These are phyloP conservation scores for Passer montanus DNA, from an alignment of 2,113 vertebrate genomes.

Conservation along the genomic window DNA sequence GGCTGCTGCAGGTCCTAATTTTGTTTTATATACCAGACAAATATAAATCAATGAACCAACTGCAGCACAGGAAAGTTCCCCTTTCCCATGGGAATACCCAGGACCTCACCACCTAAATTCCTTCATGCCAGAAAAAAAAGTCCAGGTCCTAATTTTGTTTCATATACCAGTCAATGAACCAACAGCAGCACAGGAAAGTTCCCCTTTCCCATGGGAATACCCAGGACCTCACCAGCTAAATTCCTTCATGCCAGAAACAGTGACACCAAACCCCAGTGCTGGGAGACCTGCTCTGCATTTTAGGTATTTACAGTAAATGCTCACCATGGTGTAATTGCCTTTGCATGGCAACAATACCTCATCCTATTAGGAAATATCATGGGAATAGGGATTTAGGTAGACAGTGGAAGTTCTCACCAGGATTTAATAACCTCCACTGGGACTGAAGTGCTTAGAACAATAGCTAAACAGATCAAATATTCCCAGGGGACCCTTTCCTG, in stretches of 20 bases:
- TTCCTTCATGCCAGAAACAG: background rate
- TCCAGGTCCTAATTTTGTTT: background rate
- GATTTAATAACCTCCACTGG: background rate
- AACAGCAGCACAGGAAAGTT: background rate
- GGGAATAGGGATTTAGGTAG: background rate
- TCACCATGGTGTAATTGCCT: background rate
- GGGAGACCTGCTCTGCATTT: background rate
- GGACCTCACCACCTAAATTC: rapidly evolving
- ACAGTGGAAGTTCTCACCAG: background rate
- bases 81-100: background rate
- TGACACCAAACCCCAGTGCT: background rate
- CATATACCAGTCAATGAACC: background rate
- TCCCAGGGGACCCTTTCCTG: background rate
- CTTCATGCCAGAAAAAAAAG: background rate
- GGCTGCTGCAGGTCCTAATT: background rate
- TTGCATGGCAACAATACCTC: background rate
- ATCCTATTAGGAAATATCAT: background rate
- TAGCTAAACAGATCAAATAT: background rate
- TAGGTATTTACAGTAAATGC: background rate
- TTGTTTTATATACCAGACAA: background rate
- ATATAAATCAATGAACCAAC: background rate
- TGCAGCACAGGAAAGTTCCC: background rate
- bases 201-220: background rate
- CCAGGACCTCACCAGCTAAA: rapidly evolving
- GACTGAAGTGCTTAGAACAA: background rate